Evolutionary conservation across 2,888 invertebrate species (phyloP).

Genomic region (Sialis fuliginosa): DNA sequence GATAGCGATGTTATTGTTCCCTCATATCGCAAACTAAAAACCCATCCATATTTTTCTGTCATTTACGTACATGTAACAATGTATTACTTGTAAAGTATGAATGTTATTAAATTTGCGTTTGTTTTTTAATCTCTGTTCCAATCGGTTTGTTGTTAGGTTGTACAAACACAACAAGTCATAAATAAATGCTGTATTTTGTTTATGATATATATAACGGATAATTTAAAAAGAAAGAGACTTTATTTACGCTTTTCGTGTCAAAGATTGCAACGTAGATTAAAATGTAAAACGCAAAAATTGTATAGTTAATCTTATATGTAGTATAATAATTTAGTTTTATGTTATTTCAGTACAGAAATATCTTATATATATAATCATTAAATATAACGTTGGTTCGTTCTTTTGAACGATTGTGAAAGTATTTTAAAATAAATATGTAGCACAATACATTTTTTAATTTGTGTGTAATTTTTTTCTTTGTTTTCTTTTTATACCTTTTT

Average conservation of each 20-base stretch:
- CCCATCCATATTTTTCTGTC: neutral
- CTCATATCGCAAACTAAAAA: neutral
- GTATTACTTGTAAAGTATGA: constrained; percentile 1
- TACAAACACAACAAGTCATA: too few species aligned
- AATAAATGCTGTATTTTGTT: too few species aligned
- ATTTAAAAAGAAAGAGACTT: too few species aligned
- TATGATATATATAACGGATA: too few species aligned
- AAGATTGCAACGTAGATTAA: too few species aligned
- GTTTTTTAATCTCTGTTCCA: neutral
- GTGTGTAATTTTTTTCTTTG: constrained; percentile 2
- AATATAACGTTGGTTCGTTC: constrained; percentile 18
- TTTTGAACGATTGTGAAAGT: constrained; percentile 18
- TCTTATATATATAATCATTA: constrained; percentile 13
- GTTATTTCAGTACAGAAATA: constrained; percentile 14
- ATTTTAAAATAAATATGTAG: constrained; percentile 24
- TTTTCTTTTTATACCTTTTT: neutral
- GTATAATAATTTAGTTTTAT: constrained; percentile 18
- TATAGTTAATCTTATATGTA: constrained; percentile 21
- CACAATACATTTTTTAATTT: constrained; percentile 25
- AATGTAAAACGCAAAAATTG: constrained; percentile 12
- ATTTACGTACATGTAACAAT: constrained; percentile 1
- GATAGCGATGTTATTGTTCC: neutral
- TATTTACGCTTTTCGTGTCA: too few species aligned
- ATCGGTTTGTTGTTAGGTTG: neutral
- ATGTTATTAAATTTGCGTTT: neutral